phyloP scores from a whole-genome alignment of 2,113 vertebrate species.

The Tricholaema leucomelas region DNA sequence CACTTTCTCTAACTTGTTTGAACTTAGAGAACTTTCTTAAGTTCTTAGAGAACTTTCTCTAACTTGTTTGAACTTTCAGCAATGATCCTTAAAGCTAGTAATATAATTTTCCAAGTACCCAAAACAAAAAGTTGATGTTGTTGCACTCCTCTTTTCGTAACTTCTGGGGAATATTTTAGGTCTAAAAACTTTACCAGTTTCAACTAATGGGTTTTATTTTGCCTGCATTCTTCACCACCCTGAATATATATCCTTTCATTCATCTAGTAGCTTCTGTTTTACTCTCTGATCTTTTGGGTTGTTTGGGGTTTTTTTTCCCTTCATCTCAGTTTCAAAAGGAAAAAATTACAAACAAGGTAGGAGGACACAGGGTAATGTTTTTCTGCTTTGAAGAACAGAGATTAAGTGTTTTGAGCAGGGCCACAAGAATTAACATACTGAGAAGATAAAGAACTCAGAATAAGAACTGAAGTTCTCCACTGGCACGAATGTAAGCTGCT shows the following conservation, averaged over 20 bases:
- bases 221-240: not conserved
- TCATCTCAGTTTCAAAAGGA: not conserved
- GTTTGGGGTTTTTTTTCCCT: not conserved
- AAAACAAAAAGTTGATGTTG: not conserved
- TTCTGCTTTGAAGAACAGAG: not conserved
- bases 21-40: no score
- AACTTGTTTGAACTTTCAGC: not conserved
- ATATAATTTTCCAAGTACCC: not conserved
- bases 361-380: not conserved
- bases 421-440: not conserved
- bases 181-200: not conserved
- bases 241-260: not conserved
- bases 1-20: not conserved
- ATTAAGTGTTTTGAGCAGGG: not conserved
- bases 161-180: not conserved
- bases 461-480: not conserved
- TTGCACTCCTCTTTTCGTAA: not conserved
- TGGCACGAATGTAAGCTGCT: not conserved
- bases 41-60: no score
- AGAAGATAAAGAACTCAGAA: not conserved
- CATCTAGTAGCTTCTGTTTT: not conserved
- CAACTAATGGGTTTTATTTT: not conserved
- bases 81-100: not conserved
- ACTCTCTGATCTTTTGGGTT: not conserved
- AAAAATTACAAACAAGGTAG: not conserved